Base-by-base conservation (phyloP, 1,140 invertebrate genomes). In the Panulirus ornatus region DNA sequence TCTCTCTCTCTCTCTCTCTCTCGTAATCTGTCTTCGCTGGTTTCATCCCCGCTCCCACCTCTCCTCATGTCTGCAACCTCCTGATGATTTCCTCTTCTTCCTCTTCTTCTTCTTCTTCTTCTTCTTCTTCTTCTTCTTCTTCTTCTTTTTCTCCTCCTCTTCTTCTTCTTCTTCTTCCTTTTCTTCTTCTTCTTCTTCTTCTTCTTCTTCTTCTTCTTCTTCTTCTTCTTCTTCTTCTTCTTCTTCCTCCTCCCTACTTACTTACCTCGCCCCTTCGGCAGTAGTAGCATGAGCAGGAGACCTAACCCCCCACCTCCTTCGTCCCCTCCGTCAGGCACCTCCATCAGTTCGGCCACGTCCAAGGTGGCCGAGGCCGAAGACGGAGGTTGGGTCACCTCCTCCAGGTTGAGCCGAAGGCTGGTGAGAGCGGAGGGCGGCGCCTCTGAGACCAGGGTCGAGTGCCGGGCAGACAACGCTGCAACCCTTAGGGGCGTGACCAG, bases 341-440 rank as follows among this genome's bases (percentile, higher is more conserved):
- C 47, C 71, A 34, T 76, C 66, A 75, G 19, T 19, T 30, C 42
- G 22, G 71, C 30, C 6, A 75, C 71, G 8, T 58, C 71, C n/a
- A 76, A 22, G 38, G 84, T 86, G 0, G 54, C n/a, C n/a, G 84
- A 86, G 27, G 66, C 54, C 42, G 22, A 73, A 8, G 84, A 86
- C 34, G 84, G 84, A 44, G 84, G 84, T 22, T 86, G 84, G 84
- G 70, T 86, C 71, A 86, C 84, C 34, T 47, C 84, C 1, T 86
- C 84, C 9, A 58, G 38, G 22, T 71, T 86, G 14, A 86, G 71
- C 71, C 19, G 47, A 14, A 36, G 54, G 44, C 73, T 76, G 22
- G 34, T 76, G 5, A 75, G 42, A 34, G 30, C 47, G 0, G 16
- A 51, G 30, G 58, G 42, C 6, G 73, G 54, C 6, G 14, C 71